These are phyloP conservation scores for Centruroides vittatus DNA, from an alignment of 1,140 invertebrate genomes.

Conservation along the genomic window DNA sequence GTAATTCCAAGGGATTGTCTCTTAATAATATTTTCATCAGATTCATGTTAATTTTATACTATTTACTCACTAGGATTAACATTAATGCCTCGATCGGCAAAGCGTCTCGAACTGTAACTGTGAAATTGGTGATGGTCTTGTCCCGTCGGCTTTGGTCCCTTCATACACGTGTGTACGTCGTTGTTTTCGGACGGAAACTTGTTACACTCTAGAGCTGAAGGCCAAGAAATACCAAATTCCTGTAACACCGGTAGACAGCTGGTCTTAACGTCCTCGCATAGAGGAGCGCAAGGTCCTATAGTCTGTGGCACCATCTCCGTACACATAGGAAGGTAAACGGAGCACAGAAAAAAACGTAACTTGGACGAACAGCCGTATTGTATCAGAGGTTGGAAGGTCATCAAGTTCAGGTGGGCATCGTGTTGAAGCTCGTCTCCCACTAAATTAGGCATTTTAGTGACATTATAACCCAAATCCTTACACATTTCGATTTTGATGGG, in stretches of 20 bases:
- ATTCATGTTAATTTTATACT: too few species aligned
- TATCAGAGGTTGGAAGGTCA: constrained; percentile 78
- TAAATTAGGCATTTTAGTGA: constrained; percentile 81
- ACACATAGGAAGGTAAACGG: constrained; percentile 93
- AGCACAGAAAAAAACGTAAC: constrained; percentile 80
- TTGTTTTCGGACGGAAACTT: constrained; percentile 77
- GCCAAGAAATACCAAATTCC: constrained; percentile 85
- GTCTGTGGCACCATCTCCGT: constrained; percentile 80
- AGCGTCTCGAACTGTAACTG: not conserved
- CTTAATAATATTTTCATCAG: too few species aligned
- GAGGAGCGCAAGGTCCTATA: constrained; percentile 79
- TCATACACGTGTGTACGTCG: constrained; percentile 89
- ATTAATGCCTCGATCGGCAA: constrained; percentile 1
- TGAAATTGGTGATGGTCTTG: not conserved
- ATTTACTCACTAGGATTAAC: not conserved
- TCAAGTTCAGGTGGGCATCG: constrained; percentile 67
- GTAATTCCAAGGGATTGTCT: too few species aligned
- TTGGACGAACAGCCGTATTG: constrained; percentile 85
- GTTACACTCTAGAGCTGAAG: constrained; percentile 70
- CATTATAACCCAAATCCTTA: constrained; percentile 70
- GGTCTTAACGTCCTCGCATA: constrained; percentile 71
- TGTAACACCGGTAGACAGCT: constrained; percentile 72
- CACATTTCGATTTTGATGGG: constrained; percentile 71
- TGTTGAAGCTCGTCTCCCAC: constrained; percentile 70
- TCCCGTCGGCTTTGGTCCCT: constrained; percentile 41